phyloP scores from a whole-genome alignment of 2,797 vertebrate species.

The Eulemur coronatus region DNA sequence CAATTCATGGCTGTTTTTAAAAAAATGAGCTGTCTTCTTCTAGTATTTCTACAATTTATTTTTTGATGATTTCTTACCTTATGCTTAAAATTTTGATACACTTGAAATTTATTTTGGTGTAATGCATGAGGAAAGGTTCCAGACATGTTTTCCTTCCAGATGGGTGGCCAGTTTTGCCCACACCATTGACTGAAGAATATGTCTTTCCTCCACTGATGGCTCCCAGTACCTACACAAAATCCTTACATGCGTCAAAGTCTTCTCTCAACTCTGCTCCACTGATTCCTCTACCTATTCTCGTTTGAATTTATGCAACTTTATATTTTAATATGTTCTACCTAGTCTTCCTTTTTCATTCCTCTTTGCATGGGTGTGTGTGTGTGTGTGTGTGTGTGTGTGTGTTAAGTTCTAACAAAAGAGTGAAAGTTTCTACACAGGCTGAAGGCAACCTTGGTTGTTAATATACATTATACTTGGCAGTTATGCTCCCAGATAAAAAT shows the following conservation, averaged over 20 bases:
- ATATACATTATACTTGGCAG: not conserved
- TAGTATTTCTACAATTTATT: not conserved
- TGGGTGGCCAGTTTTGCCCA: not conserved
- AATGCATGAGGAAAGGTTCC: not conserved
- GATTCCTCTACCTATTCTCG: not conserved
- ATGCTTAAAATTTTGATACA: not conserved
- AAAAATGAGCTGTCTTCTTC: constrained; percentile 23
- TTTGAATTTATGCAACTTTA: not conserved
- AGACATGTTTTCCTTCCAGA: not conserved
- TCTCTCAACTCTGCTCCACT: not conserved
- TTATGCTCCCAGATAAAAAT: not conserved
- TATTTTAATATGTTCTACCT: not conserved
- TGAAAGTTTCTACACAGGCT: not conserved
- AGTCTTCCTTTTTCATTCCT: not conserved
- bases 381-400: not conserved
- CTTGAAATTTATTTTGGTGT: not conserved
- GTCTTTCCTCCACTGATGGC: not conserved
- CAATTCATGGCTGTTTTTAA: not conserved
- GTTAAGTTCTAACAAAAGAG: not conserved
- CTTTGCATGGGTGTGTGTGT: not conserved
- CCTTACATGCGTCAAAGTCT: not conserved
- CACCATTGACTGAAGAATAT: not conserved
- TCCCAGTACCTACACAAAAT: not conserved
- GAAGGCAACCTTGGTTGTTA: not conserved
- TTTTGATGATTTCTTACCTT: not conserved